phyloP scores from a whole-genome alignment of 2,113 vertebrate species.

The Lepidothrix coronata region DNA sequence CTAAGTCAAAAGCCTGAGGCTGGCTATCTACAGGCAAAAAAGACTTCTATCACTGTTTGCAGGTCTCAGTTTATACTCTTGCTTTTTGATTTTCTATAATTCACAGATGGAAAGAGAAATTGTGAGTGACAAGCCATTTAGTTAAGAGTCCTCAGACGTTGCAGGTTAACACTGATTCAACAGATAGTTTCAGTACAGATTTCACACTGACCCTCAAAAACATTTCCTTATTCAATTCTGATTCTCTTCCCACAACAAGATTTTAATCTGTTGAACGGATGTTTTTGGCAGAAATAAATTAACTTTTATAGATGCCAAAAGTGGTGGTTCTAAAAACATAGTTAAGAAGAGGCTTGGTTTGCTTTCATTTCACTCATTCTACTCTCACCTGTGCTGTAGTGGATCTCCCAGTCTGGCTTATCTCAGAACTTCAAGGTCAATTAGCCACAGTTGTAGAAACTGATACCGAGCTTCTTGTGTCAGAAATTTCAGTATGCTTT shows the following conservation, averaged over 20 bases:
- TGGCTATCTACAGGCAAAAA: not conserved
- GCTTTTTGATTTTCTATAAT: not conserved
- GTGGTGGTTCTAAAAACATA: not conserved
- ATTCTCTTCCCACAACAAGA: not conserved
- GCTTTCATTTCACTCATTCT: not conserved
- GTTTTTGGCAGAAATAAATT: not conserved
- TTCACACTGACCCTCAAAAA: not conserved
- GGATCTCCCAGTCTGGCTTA: not conserved
- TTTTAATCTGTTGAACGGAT: not conserved
- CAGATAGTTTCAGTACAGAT: not conserved
- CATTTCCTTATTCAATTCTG: not conserved
- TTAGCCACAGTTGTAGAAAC: not conserved
- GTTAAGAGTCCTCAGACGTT: not conserved
- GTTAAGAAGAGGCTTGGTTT: not conserved
- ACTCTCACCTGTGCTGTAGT: not conserved
- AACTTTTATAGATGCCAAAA: not conserved
- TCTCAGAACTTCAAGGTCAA: not conserved
- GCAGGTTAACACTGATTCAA: not conserved
- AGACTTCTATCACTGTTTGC: not conserved
- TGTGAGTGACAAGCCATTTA: not conserved
- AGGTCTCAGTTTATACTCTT: not conserved
- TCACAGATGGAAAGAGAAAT: not conserved
- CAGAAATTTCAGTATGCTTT: not conserved
- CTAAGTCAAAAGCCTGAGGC: not conserved
- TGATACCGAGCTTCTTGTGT: not conserved